Evolutionary conservation across 2,113 vertebrate species (phyloP), one percentile per base, ranked within the genome.

Genomic region (Pollachius pollachius): DNA sequence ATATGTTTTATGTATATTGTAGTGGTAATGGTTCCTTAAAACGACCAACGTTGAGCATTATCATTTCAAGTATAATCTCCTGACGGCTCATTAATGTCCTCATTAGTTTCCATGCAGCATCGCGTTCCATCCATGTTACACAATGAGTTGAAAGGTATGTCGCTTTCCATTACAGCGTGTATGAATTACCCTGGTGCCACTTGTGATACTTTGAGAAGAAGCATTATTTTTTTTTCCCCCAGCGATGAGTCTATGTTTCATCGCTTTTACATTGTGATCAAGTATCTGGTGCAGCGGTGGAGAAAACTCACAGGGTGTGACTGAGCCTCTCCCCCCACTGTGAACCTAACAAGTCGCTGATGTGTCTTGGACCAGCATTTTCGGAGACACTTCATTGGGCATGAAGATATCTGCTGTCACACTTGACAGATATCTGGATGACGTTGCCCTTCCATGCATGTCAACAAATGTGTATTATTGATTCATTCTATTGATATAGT

Each of bases 61-160:
- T 81, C 77, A 77, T 82, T 82, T 84, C 72, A 82, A 75, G 68
- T 75, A 69, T 79, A 62, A 84, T 87, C 81, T 83, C 68, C 63
- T 73, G 82, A 66, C 63, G 74, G 71, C 77, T 88, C 83, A 89
- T 91, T 88, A 89, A 89, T 82, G 75, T 79, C 73, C 80, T 83
- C 76, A 83, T 88, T 85, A 84, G 80, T 65, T 87, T 89, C 81
- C 81, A 74, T 15, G 61, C 78, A 75, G 81, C 79, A 81, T 75
- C 62, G 70, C 74, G 80, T 73, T 70, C 64, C 52, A 76, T 81
- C 60, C 69, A 68, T 65, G 63, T 79, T 6, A 64, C 67, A 64
- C 19, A 27, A 62, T 34, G 13, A 60, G 57, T 62, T 64, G 65
- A 57, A 73, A 69, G 77, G 52, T 68, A 54, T 71, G 80, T 79